A percentile compares a stretch with the other conserved stretches of the same genome.
Conservation (phyloP, 1,140 invertebrate species). For the Sycophila sp. region DNA sequence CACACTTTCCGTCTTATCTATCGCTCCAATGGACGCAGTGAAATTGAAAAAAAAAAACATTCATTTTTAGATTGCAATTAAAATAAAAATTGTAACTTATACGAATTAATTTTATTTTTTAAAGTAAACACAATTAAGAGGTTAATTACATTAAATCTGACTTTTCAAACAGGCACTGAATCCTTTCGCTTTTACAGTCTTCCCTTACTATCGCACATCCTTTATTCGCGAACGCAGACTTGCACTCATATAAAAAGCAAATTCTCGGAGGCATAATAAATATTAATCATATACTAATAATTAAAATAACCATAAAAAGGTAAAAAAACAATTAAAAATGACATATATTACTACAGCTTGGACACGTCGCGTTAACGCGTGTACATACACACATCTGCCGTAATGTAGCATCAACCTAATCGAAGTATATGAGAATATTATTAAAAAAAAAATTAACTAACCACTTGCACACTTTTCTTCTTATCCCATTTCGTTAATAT, state of each 20-base stretch:
- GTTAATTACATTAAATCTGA: no score
- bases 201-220: conserved; percentile 6
- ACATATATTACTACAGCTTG: neutral
- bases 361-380: neutral
- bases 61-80: no score
- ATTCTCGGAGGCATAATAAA: conserved; percentile 13
- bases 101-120: no score
- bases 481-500: neutral
- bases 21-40: no score
- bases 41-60: no score
- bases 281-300: neutral
- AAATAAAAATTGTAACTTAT: no score
- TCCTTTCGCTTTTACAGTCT: conserved; percentile 50
- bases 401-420: neutral
- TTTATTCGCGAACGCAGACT: neutral
- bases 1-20: no score
- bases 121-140: no score
- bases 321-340: neutral
- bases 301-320: neutral
- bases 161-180: conserved; percentile 42
- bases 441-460: neutral
- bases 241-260: neutral
- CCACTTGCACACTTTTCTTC: conserved; percentile 19
- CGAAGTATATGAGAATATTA: no score
- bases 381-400: neutral